Percentiles rank a stretch among this genome's conserved stretches.
Evolutionary conservation across 2,888 invertebrate species (phyloP).

Genomic region (Ommatoiulus sabulosus): DNA sequence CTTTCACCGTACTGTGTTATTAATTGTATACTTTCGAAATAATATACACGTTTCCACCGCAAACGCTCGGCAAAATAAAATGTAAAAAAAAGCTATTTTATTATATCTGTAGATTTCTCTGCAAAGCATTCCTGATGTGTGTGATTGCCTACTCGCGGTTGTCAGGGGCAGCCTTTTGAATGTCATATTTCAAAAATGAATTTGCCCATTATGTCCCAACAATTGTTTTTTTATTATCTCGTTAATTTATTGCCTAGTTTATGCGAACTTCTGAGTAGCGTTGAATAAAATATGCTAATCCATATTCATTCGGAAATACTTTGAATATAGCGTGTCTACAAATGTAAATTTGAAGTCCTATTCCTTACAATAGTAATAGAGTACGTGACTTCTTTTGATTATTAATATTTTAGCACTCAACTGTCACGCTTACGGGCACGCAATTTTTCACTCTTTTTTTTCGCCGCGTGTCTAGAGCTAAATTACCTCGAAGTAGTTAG

Average conservation of each 20-base stretch:
- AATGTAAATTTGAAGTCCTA: not conserved
- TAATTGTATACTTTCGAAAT: no score
- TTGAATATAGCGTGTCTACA: not conserved
- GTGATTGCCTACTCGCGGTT: no score
- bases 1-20: no score
- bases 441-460: constrained; percentile 3
- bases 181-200: not conserved
- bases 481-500: not conserved
- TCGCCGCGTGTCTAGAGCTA: not conserved
- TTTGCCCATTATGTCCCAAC: not conserved
- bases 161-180: no score
- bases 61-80: no score
- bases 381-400: constrained; percentile 5
- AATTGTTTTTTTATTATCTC: not conserved
- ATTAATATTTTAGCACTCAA: constrained; percentile 14
- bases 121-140: no score
- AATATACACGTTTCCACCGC: no score
- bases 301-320: not conserved
- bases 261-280: not conserved
- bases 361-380: not conserved
- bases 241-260: not conserved
- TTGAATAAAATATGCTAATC: not conserved
- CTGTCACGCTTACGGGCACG: constrained; percentile 6
- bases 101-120: no score
- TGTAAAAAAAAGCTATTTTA: no score